Evolutionary conservation across 2,888 invertebrate species (phyloP).

Genomic region (Clanis bilineata): DNA sequence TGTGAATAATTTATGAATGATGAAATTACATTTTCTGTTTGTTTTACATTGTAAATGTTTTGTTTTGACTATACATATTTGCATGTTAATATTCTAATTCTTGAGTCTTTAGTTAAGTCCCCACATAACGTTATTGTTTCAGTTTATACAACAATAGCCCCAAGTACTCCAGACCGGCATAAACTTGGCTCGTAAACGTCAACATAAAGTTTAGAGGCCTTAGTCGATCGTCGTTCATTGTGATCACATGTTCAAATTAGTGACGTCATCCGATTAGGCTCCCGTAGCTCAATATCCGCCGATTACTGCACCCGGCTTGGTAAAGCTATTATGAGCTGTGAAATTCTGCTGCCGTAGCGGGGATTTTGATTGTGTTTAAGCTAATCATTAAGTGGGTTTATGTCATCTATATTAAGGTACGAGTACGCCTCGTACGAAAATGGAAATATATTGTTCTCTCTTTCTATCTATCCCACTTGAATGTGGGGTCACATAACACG

Average conservation of each 20-base stretch:
- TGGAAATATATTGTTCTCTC: too few relatives aligned
- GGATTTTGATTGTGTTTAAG: not conserved
- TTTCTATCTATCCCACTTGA: too few relatives aligned
- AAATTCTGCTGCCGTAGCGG: not conserved
- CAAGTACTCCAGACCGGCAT: constrained; percentile 36
- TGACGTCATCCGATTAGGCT: constrained; percentile 48
- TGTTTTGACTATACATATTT: too few relatives aligned
- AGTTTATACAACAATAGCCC: not conserved
- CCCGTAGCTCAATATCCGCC: constrained; percentile 39
- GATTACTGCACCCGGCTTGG: constrained; percentile 29
- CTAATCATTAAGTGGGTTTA: too few relatives aligned
- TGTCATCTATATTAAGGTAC: too few relatives aligned
- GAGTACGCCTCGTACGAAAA: too few relatives aligned
- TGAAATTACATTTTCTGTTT: too few relatives aligned
- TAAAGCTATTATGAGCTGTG: constrained; percentile 1
- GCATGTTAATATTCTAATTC: not conserved
- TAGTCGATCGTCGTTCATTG: constrained; percentile 31
- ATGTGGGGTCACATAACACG: too few relatives aligned
- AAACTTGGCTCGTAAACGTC: constrained; percentile 45
- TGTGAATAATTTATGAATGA: too few relatives aligned
- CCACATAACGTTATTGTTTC: not conserved
- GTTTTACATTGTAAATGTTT: too few relatives aligned
- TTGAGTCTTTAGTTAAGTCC: too few relatives aligned
- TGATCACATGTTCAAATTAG: constrained; percentile 46
- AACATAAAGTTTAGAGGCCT: constrained; percentile 33